Evolutionary conservation across 2,888 invertebrate genomes (phyloP).

Genomic region (Platynereis dumerilii): DNA sequence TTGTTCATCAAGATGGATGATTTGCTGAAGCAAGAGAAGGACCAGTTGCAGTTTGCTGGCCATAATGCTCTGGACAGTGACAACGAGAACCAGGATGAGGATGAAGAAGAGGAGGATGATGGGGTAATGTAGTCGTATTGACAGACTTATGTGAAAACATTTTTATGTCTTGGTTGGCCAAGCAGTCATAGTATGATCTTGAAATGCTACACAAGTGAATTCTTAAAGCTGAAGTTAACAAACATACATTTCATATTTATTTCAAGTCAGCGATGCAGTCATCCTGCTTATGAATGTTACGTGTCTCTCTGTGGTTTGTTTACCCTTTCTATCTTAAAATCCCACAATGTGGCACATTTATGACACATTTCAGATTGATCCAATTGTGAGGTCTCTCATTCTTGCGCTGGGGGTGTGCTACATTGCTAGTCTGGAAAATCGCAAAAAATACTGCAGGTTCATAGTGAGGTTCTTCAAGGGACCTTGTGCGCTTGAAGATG

Average conservation of each 20-base stretch:
- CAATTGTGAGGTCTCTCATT: constrained; percentile 40
- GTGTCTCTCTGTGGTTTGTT: too few relatives aligned
- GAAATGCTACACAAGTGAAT: too few relatives aligned
- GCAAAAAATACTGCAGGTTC: constrained; percentile 42
- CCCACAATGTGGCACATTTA: too few relatives aligned
- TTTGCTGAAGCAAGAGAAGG: background rate
- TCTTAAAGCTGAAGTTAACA: too few relatives aligned
- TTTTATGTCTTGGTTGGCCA: too few relatives aligned
- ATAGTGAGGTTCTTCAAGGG: constrained; percentile 39
- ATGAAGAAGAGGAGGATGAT: background rate
- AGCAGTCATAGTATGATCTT: too few relatives aligned
- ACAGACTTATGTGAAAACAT: too few relatives aligned
- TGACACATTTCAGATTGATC: too few relatives aligned
- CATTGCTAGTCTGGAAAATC: constrained; percentile 42
- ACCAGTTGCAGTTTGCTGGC: background rate
- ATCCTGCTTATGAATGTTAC: too few relatives aligned
- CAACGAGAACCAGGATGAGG: constrained; percentile 1
- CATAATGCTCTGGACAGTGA: background rate
- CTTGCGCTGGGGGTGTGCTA: constrained; percentile 55
- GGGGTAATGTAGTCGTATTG: background rate
- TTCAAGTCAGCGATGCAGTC: too few relatives aligned
- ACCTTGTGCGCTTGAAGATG: constrained; percentile 41
- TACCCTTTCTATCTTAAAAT: too few relatives aligned
- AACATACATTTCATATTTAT: too few relatives aligned
- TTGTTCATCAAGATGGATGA: constrained; percentile 29